phyloP scores from a whole-genome alignment of 2,797 vertebrate species.

The Tinamus major region DNA sequence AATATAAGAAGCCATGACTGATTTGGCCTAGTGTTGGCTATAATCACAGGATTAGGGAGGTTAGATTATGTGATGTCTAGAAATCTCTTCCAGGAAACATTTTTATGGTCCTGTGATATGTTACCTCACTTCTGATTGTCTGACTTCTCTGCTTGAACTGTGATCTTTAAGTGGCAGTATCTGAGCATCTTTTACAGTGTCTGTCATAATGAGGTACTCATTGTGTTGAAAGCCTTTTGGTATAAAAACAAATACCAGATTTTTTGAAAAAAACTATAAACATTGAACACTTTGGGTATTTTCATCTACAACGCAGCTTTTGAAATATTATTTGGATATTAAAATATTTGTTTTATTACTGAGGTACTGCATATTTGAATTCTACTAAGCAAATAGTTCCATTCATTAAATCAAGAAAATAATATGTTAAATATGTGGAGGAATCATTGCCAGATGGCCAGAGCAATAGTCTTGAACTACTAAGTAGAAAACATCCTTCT shows the following conservation, averaged over 20 bases:
- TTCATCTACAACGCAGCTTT: not conserved
- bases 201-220: not conserved
- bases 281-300: not conserved
- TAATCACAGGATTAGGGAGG: not conserved
- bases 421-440: slow-evolving; percentile 47
- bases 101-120: not conserved
- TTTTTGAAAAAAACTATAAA: not conserved
- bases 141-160: not conserved
- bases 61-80: not conserved
- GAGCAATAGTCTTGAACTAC: not conserved
- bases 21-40: accelerated
- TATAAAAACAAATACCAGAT: not conserved
- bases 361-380: not conserved
- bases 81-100: not conserved
- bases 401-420: slow-evolving; percentile 55
- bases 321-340: not conserved
- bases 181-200: not conserved
- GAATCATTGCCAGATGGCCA: slow-evolving; percentile 1
- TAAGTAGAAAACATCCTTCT: slow-evolving; percentile 32
- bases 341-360: slow-evolving; percentile 1
- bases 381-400: slow-evolving; percentile 18
- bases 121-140: not conserved
- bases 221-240: not conserved
- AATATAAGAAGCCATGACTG: not conserved
- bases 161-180: not conserved